Percentiles rank a stretch among this genome's conserved stretches.
These are phyloP conservation scores for Subacronicta megacephala DNA, from an alignment of 2,888 invertebrate species.

Conservation along the genomic window DNA sequence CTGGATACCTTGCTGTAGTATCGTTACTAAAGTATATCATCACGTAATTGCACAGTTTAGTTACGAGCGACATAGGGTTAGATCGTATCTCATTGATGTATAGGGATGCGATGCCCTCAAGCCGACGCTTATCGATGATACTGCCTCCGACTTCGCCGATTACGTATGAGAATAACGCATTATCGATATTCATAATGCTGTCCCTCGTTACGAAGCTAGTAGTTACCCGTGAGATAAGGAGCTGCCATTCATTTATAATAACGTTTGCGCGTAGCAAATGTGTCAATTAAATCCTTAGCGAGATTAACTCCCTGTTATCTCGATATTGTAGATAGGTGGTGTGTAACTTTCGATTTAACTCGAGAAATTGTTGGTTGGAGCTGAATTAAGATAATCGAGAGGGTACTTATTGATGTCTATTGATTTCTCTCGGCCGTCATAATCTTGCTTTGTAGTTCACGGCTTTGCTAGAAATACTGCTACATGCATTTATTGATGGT, in stretches of 20 bases:
- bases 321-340: constrained; percentile 36
- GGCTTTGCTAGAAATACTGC: background rate
- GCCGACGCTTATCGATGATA: constrained; percentile 72
- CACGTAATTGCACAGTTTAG: constrained; percentile 75
- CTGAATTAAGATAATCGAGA: constrained; percentile 24
- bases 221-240: constrained; percentile 41
- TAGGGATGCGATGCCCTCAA: constrained; percentile 71
- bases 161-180: constrained; percentile 63
- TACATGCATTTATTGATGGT: background rate
- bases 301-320: constrained; percentile 35
- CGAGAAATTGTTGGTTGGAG: constrained; percentile 40
- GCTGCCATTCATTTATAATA: constrained; percentile 41
- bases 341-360: constrained; percentile 38
- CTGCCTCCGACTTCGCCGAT: constrained; percentile 66
- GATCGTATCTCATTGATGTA: constrained; percentile 82
- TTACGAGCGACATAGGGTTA: constrained; percentile 71
- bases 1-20: constrained; percentile 16
- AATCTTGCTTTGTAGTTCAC: background rate
- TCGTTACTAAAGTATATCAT: constrained; percentile 46
- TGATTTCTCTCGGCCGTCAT: constrained; percentile 15
- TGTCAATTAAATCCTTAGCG: constrained; percentile 51
- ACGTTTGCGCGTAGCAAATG: constrained; percentile 47
- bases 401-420: background rate
- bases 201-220: constrained; percentile 65
- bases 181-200: constrained; percentile 73